A percentile compares a stretch with the other conserved stretches of the same genome.
Conservation (phyloP, 2,797 vertebrate species). For the Gymnodraco acuticeps region DNA sequence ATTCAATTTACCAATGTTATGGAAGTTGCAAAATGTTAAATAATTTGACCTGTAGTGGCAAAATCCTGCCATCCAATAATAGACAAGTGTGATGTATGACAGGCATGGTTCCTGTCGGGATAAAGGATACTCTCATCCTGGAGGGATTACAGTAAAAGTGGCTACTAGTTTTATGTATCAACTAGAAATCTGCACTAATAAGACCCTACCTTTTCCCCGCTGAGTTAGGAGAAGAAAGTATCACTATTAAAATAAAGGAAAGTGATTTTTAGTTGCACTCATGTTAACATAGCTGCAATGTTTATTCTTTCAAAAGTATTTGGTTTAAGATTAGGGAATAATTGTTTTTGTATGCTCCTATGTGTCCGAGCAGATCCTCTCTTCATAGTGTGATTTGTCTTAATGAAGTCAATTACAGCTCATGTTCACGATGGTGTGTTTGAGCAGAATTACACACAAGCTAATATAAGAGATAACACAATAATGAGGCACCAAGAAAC, state of each 20-base stretch:
- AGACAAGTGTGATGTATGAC: background rate
- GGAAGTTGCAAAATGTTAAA: background rate
- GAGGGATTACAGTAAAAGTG: slow-evolving; percentile 13
- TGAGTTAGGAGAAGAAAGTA: slow-evolving; percentile 15
- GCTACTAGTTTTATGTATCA: slow-evolving; percentile 25
- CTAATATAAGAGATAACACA: background rate
- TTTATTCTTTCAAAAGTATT: background rate
- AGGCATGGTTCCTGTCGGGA: background rate
- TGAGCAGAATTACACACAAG: background rate
- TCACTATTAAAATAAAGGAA: background rate
- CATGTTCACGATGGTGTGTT: background rate
- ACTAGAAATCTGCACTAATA: slow-evolving; percentile 7
- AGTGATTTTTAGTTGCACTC: background rate
- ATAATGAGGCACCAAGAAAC: background rate
- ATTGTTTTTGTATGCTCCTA: slow-evolving; percentile 1
- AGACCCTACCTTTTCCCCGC: background rate
- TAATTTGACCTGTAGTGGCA: background rate
- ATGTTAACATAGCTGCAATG: background rate
- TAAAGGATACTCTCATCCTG: slow-evolving; percentile 12
- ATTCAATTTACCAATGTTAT: background rate
- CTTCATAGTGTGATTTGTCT: slow-evolving; percentile 15
- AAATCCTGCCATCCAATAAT: background rate
- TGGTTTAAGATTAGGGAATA: slow-evolving; percentile 10
- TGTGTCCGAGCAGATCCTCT: background rate
- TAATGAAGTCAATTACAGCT: slow-evolving; percentile 8